A percentile compares a stretch with the other conserved stretches of the same genome.
These are phyloP conservation scores for Sympetrum striolatum DNA, from an alignment of 2,888 invertebrate species.

Conservation along the genomic window DNA sequence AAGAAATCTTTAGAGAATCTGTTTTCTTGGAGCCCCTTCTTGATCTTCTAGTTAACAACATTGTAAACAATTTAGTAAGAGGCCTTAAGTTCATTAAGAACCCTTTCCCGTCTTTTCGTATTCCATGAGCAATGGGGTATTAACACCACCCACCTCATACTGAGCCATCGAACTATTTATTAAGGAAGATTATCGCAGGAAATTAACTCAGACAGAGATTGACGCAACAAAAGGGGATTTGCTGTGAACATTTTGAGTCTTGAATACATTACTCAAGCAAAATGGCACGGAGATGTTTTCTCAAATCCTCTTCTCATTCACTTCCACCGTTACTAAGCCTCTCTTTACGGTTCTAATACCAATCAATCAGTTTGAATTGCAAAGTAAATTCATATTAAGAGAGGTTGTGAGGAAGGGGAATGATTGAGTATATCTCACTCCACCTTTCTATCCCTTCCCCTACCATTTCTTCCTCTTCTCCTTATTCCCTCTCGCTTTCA, in stretches of 20 bases:
- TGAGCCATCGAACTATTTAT: constrained; percentile 10
- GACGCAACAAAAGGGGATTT: constrained; percentile 2
- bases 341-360: neutral
- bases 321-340: neutral
- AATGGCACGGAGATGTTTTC: neutral
- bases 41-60: too few species aligned
- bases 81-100: too few species aligned
- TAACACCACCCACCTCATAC: neutral
- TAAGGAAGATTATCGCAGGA: neutral
- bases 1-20: too few species aligned
- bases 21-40: too few species aligned
- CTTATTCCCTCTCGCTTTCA: neutral
- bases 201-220: constrained; percentile 26
- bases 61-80: too few species aligned
- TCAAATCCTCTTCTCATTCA: neutral
- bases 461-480: neutral
- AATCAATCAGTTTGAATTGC: neutral
- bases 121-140: too few species aligned
- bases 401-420: neutral
- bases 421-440: neutral
- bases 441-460: neutral
- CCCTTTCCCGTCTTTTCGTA: too few species aligned
- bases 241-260: neutral
- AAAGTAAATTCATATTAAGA: neutral
- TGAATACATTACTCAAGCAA: constrained; percentile 9